Base-by-base conservation (phyloP, 2,888 invertebrate species). In the Sarcophaga subvicina region DNA sequence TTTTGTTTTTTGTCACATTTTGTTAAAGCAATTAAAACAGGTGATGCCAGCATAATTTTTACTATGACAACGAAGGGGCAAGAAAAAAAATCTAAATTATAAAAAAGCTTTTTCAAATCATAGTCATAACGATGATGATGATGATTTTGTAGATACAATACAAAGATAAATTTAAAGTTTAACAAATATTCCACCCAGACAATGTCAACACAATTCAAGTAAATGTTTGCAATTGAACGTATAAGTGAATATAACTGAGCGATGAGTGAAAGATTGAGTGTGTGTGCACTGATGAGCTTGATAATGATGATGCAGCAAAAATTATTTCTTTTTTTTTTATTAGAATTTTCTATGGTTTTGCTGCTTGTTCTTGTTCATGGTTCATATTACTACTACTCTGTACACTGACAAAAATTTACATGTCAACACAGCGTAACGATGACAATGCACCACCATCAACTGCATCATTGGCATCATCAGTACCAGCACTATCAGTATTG, bases 201-300 rank as follows among this genome's bases (percentile, higher is more conserved):
- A 80, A 76, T 80, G 75, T 84, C 84, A 84, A 80, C 84, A 80
- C 60, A 71, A 84, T 80, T 80, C 60, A 78, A 79, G 70, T 80
- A 80, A 84, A 84, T 76, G 37, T 80, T 71, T 84, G 69, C 54
- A 54, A 54, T 12, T 17, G 54, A 54, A 54, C 54, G 54, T 14
- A 54, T 17, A 54, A 54, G 17, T 17, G 37, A 37, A 2, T 6
- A 6, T 37, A 49, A 49, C 49, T 14, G 54, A 54, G 14, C 2
- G 54, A 14, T 10, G 37, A 37, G 8, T 10, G 8, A 37, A 8
- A 37, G 37, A 54, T 1, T 70, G 12, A 27, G 72, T 59, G 60
- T 27, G 47, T 66, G 12, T 54, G 17, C 1, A 17, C 17, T 54
- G 54, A 54, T 54, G 54, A 54, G 37, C 37, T 37, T 54, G 54